These are phyloP conservation scores for Struthio camelus DNA, from an alignment of 2,113 vertebrate species.

Conservation along the genomic window DNA sequence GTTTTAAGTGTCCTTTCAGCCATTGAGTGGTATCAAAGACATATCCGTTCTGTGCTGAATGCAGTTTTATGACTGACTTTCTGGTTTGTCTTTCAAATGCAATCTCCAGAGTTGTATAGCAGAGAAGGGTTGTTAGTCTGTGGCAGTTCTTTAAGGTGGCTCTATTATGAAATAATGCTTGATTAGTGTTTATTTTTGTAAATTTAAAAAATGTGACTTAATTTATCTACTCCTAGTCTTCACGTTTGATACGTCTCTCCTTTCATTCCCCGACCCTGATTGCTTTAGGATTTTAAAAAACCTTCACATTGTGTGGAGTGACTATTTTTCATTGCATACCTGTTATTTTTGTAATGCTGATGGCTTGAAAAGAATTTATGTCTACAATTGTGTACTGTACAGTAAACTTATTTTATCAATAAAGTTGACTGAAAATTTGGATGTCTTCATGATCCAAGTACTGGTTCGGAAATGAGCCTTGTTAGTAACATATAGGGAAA, in stretches of 20 bases:
- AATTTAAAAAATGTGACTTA: slow-evolving; percentile 50
- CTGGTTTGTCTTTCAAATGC: neutral
- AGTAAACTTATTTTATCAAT: slow-evolving; percentile 79
- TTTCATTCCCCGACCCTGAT: slow-evolving; percentile 3
- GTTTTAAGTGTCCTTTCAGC: neutral
- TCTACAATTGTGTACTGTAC: slow-evolving; percentile 63
- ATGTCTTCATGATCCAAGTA: neutral
- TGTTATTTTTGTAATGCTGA: slow-evolving; percentile 69
- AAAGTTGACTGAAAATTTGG: slow-evolving; percentile 65
- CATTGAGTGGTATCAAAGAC: neutral
- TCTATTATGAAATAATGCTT: slow-evolving; percentile 70
- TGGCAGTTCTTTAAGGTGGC: slow-evolving; percentile 64
- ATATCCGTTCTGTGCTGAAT: neutral
- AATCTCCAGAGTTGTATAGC: neutral
- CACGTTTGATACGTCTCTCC: neutral
- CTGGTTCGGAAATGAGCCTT: neutral
- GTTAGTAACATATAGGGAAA: neutral
- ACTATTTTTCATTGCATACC: slow-evolving; percentile 63
- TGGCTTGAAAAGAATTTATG: slow-evolving; percentile 59
- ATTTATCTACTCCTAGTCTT: slow-evolving; percentile 69
- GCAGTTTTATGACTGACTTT: neutral
- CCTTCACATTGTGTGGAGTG: slow-evolving; percentile 59
- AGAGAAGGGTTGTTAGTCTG: neutral
- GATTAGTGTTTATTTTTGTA: slow-evolving; percentile 77
- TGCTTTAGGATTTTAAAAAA: slow-evolving; percentile 49